Base-by-base conservation (phyloP, 92 coral and sea anemone genomes). In the Palythoa grandis region DNA sequence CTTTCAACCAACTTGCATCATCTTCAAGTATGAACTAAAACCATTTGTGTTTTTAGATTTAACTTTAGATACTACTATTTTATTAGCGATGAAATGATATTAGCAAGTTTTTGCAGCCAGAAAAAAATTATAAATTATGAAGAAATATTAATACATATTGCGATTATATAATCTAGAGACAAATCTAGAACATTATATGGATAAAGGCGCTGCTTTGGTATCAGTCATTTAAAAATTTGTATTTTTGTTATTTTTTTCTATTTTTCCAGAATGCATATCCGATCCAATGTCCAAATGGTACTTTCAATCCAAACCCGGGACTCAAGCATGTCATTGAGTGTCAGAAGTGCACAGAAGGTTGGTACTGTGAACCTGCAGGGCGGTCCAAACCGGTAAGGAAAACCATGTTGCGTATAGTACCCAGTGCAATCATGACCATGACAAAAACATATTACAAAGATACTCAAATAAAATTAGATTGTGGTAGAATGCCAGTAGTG, bases 241-340 rank as follows among this genome's bases (percentile, higher is more conserved):
- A 11, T 58, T 19, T 29, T 38, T 13, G 52, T 35, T 13, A n/a
- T n/a, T n/a, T n/a, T 29, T 1, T 80, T 84, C 37, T 6, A 37
- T 78, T 77, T 12, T 66, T 50, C 23, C 72, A 97, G 99, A 92
- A 93, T 88, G 92, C 99, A 5, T 91, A 89, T 70, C 98, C 94
- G 7, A 86, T 91, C 82, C 92, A 92, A 23, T 97, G 99, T 78
- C 99, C 99, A 12, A 97, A 97, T 69, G 99, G 99, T 22, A 95
- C 99, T 14, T 97, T 88, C 78, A 92, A 93, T 82, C 95, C 98
- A 23, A 90, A 90, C 52, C 86, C 95, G 52, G 99, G 99, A 23
- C 93, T 95, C 39, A 97, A 93, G 67, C 94, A 52, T 77, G 95
- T 93, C 86, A 95, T 95, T 52, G 98, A 97, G 73, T 97, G 99